These are phyloP conservation scores for Cerceris ruficornis DNA, from an alignment of 2,888 invertebrate species.

Conservation along the genomic window DNA sequence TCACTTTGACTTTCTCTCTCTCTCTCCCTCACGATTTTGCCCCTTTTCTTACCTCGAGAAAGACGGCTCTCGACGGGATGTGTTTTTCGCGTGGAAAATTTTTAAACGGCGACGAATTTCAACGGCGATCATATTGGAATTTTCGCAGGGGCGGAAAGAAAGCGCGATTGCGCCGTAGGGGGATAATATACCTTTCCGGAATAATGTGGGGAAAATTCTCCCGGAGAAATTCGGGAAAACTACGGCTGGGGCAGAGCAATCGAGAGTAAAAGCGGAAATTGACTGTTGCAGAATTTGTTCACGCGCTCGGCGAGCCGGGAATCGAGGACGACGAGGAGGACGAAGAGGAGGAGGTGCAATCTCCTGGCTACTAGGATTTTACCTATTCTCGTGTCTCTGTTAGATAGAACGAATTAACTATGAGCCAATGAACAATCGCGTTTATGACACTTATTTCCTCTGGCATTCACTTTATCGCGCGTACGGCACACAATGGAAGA, in stretches of 20 bases:
- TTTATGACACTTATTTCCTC: conserved; percentile 43
- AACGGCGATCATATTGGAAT: too few species aligned
- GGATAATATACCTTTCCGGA: too few species aligned
- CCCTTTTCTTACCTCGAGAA: background rate
- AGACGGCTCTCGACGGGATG: background rate
- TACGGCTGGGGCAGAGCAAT: too few species aligned
- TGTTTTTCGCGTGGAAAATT: too few species aligned
- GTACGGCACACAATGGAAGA: conserved; percentile 1
- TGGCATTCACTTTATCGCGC: conserved; percentile 45
- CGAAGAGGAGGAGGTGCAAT: conserved; percentile 86
- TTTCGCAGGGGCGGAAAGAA: too few species aligned
- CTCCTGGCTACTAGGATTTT: conserved; percentile 73
- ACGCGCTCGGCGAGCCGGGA: conserved; percentile 91
- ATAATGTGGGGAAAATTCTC: too few species aligned
- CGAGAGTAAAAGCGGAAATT: too few species aligned
- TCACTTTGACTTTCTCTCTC: background rate
- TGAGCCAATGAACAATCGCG: conserved; percentile 27
- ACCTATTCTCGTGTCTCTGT: conserved; percentile 58
- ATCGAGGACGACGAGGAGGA: conserved; percentile 89
- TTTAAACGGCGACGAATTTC: too few species aligned
- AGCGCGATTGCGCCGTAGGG: too few species aligned
- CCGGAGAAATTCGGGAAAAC: too few species aligned
- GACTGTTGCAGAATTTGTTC: conserved; percentile 87
- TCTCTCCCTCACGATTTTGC: background rate
- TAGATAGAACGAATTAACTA: conserved; percentile 62